Percentiles rank a stretch among this genome's conserved stretches.
Conservation (phyloP, 2,113 vertebrate species). For the Mastomys natalensis region DNA sequence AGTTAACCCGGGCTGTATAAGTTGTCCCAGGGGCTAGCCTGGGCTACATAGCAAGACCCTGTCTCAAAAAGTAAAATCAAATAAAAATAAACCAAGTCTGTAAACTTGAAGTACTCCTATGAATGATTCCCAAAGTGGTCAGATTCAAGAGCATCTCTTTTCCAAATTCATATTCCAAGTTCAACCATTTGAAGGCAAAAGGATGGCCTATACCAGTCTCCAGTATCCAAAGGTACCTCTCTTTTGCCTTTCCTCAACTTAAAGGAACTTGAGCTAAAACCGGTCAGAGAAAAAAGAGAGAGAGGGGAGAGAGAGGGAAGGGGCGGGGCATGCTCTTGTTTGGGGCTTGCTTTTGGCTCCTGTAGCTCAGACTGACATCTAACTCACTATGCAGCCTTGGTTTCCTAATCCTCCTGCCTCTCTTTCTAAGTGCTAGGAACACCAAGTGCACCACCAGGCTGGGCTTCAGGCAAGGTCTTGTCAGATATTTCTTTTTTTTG, state of each 20-base stretch:
- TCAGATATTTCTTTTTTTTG: background rate
- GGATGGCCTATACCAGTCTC: background rate
- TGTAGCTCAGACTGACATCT: too few species aligned
- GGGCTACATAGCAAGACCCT: background rate
- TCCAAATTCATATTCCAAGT: background rate
- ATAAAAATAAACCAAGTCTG: background rate
- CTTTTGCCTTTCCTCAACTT: background rate
- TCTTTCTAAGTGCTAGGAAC: background rate
- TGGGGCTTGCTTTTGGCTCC: background rate
- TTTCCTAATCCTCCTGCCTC: background rate
- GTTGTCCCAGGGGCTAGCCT: background rate
- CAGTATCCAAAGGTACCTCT: background rate
- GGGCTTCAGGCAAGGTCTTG: background rate
- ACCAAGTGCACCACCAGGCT: background rate
- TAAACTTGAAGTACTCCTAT: background rate
- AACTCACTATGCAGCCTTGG: background rate
- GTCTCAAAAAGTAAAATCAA: background rate
- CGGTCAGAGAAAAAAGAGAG: background rate
- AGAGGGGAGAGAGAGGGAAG: background rate
- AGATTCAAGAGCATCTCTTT: background rate
- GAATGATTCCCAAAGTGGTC: background rate
- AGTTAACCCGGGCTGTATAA: background rate
- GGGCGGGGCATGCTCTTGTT: background rate
- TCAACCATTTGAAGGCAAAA: background rate
- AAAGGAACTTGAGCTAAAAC: background rate